Evolutionary conservation across 2,113 vertebrate genomes (phyloP).

Genomic region (Rhinopomastus cyanomelas): DNA sequence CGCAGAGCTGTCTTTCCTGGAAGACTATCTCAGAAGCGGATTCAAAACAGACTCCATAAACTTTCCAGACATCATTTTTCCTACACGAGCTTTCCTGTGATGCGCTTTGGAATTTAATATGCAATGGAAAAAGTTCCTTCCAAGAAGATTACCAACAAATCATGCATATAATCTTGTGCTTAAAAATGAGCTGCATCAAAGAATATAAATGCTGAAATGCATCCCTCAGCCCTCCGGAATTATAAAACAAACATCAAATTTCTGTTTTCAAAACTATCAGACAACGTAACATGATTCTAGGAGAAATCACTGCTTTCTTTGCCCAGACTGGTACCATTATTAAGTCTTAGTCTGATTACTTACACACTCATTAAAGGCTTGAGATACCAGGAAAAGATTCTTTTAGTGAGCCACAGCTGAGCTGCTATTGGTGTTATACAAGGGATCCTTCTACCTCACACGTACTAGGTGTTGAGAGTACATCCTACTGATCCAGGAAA

Average conservation of each 20-base stretch:
- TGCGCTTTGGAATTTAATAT: constrained; percentile 33
- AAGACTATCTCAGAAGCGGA: constrained; percentile 44
- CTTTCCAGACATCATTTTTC: constrained; percentile 25
- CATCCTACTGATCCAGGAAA: constrained; percentile 79
- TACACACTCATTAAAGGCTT: constrained; percentile 55
- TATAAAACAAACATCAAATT: not conserved
- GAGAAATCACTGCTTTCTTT: constrained; percentile 29
- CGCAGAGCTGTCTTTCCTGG: not conserved
- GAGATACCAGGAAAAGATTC: constrained; percentile 73
- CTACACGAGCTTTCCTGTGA: not conserved
- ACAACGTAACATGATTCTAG: not conserved
- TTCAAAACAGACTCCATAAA: constrained; percentile 49
- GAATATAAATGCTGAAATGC: not conserved
- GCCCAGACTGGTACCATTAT: constrained; percentile 52
- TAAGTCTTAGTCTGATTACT: constrained; percentile 61
- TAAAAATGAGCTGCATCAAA: constrained; percentile 43
- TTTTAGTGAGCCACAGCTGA: constrained; percentile 54
- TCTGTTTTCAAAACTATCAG: constrained; percentile 2
- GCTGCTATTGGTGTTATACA: constrained; percentile 73
- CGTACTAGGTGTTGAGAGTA: constrained; percentile 69
- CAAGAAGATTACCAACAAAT: constrained; percentile 42
- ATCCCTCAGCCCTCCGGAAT: not conserved
- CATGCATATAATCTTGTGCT: not conserved
- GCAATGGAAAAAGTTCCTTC: constrained; percentile 46
- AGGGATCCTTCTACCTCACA: constrained; percentile 72